Evolutionary conservation across 1,140 invertebrate genomes (phyloP), one percentile per base, ranked within the genome.

Genomic region (Drosophila cardini): DNA sequence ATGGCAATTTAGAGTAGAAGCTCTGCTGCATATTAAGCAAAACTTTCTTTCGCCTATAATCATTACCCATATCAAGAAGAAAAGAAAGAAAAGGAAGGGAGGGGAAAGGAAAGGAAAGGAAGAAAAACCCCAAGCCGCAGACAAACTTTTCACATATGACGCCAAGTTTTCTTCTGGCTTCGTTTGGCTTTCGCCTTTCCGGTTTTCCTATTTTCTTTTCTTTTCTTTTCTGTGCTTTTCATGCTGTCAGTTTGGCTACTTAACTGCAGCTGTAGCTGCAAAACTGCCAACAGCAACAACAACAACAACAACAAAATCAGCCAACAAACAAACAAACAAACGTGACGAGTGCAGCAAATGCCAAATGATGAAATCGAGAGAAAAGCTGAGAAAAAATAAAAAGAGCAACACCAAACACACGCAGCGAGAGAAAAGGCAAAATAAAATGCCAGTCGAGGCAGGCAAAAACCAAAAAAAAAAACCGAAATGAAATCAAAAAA

Each of bases 141-240:
- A 83, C 79, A 87, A 86, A 86, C 78, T 86, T 86, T 86, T 79
- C 83, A 78, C 83, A 86, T 86, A 87, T 87, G 83, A 86, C 76
- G 79, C 86, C 82, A 86, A 86, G 83, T 86, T 87, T 82, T 76
- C 75, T 71, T 15, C 42, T 78, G 64, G 60, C 68, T 62, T 26
- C 58, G 32, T 32, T 43, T 48, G 46, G 7, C 43, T 38, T 61
- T 42, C 15, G 30, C 60, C 60, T 61, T 76, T 42, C 36, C 18
- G 48, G 56, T 70, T 76, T 52, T 45, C 46, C 7, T 11, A 11
- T 50, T 58, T 46, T 65, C 45, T 68, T 67, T n/a, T 16, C 16
- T 65, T 42, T 34, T 67, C 42, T 10, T 43, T 9, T 63, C 7
- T 18, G 30, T 34, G 45, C 50, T 16, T 64, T 45, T 71, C 30